Conservation (phyloP, 2,113 vertebrate genomes). For the Paraplagusia blochii region DNA sequence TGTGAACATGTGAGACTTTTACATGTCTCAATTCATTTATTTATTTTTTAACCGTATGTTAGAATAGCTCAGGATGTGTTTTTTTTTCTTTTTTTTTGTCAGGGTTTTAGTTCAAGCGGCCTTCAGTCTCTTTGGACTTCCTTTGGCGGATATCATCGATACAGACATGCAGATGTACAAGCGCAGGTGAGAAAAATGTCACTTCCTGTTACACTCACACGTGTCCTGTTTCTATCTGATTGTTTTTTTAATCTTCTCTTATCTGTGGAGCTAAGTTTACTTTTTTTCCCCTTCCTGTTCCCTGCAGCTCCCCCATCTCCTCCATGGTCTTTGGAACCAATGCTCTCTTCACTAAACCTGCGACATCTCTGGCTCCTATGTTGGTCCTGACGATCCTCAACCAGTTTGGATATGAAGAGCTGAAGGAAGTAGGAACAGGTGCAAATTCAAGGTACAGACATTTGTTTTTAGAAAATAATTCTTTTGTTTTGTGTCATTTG, state of each 20-base stretch:
- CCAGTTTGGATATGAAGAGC: constrained; percentile 82
- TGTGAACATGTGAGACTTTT: constrained; percentile 80
- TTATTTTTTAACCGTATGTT: background rate
- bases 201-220: background rate
- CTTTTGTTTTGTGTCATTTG: too few species aligned
- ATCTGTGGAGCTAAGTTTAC: too few species aligned
- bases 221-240: too few species aligned
- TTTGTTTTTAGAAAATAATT: background rate
- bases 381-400: constrained; percentile 81
- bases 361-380: constrained; percentile 87
- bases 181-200: constrained; percentile 68
- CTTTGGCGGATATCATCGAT: constrained; percentile 87
- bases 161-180: constrained; percentile 82
- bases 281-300: background rate
- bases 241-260: too few species aligned
- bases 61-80: background rate
- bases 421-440: constrained; percentile 59
- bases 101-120: constrained; percentile 84
- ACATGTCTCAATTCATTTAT: background rate
- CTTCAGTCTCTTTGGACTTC: constrained; percentile 88
- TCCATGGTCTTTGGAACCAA: constrained; percentile 92
- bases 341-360: constrained; percentile 89
- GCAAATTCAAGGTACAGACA: constrained; percentile 71
- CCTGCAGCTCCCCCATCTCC: constrained; percentile 81
- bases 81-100: too few species aligned